Conservation (phyloP, 2,888 invertebrate genomes). For the Stegophylla sp. region DNA sequence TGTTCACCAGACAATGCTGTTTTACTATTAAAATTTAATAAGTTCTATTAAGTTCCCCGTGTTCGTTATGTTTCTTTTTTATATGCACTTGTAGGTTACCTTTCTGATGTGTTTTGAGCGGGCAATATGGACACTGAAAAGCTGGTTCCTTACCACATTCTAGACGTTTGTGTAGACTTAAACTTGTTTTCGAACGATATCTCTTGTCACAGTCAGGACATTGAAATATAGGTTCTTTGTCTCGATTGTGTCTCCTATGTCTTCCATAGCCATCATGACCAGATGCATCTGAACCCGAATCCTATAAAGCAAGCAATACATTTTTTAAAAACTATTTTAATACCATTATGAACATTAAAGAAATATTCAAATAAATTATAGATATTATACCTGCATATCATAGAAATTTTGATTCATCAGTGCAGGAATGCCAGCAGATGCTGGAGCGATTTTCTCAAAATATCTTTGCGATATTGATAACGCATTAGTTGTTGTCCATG, state of each 20-base stretch:
- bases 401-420: conserved; percentile 54
- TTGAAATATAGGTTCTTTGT: conserved; percentile 61
- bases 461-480: conserved; percentile 61
- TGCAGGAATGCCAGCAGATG: conserved; percentile 38
- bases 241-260: conserved; percentile 60
- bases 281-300: conserved; percentile 56
- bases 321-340: neutral
- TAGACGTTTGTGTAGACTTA: conserved; percentile 63
- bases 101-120: conserved; percentile 63
- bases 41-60: conserved; percentile 53
- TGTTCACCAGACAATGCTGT: conserved; percentile 27
- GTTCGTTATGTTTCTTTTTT: conserved; percentile 62
- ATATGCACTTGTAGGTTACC: conserved; percentile 62
- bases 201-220: conserved; percentile 63
- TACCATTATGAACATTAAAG: neutral
- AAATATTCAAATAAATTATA: neutral
- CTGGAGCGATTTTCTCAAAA: conserved; percentile 57
- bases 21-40: conserved; percentile 21
- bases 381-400: conserved; percentile 46
- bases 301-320: conserved; percentile 3
- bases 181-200: conserved; percentile 63
- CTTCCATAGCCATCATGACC: conserved; percentile 55
- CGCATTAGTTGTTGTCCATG: conserved; percentile 57
- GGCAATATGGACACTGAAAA: conserved; percentile 63
- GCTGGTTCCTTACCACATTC: conserved; percentile 64